phyloP scores from a whole-genome alignment of 1,140 invertebrate species.

The Stenopsyche tienmushanensis region DNA sequence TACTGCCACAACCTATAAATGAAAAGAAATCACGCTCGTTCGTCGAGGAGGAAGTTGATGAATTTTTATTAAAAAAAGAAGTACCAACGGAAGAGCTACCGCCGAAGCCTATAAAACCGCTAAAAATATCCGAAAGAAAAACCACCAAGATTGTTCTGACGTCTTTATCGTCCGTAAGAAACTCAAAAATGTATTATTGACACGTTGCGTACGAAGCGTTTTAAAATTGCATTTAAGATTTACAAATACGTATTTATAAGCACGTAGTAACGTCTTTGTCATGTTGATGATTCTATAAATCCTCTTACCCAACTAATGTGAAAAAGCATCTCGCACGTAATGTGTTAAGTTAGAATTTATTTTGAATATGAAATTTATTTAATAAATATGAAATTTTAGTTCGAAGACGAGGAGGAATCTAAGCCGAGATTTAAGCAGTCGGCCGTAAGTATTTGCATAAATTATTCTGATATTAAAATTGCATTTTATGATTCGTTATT shows the following conservation, averaged over 20 bases:
- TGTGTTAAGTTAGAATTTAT: too few relatives aligned
- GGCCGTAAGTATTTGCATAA: slow-evolving; percentile 45
- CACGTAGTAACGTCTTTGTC: not conserved
- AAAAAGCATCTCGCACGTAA: too few relatives aligned
- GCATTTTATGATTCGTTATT: not conserved
- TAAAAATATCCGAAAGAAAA: slow-evolving; percentile 35
- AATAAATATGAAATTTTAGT: too few relatives aligned
- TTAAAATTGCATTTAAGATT: slow-evolving; percentile 1
- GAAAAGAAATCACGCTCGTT: slow-evolving; percentile 1
- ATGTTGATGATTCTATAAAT: slow-evolving; percentile 26
- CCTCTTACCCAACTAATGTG: too few relatives aligned
- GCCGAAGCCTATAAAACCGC: slow-evolving; percentile 1
- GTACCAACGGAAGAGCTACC: slow-evolving; percentile 40
- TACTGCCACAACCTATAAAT: slow-evolving; percentile 44
- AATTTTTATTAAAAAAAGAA: slow-evolving; percentile 61
- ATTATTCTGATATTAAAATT: slow-evolving; percentile 1
- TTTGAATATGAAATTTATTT: too few relatives aligned
- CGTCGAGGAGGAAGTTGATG: slow-evolving; percentile 58
- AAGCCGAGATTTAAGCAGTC: slow-evolving; percentile 46
- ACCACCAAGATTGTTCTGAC: slow-evolving; percentile 49
- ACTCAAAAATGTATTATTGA: not conserved
- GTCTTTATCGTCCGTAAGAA: slow-evolving; percentile 44
- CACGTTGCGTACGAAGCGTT: too few relatives aligned
- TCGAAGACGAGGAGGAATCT: slow-evolving; percentile 54
- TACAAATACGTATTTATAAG: not conserved